Evolutionary conservation across 1,140 invertebrate genomes (phyloP).

Genomic region (Helicoverpa zea): DNA sequence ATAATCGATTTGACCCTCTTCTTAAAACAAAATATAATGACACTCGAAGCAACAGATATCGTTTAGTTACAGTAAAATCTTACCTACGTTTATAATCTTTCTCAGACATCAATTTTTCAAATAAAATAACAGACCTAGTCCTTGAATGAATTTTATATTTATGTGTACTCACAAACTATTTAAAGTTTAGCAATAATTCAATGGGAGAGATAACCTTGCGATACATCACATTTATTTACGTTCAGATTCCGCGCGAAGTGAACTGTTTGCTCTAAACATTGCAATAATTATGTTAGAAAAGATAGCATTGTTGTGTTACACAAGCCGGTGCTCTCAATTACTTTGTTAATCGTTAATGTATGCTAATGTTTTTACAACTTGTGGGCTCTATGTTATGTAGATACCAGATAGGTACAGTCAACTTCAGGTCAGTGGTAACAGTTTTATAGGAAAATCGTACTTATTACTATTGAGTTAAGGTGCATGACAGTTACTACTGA

Average conservation of each 20-base stretch:
- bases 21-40: too few species aligned
- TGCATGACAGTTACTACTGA: too few species aligned
- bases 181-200: slow-evolving; percentile 26
- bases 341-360: neutral
- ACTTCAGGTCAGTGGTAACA: too few species aligned
- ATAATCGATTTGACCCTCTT: too few species aligned
- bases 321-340: neutral
- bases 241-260: slow-evolving; percentile 12
- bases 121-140: neutral
- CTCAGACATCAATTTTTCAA: neutral
- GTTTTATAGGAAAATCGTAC: too few species aligned
- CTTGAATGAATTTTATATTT: neutral
- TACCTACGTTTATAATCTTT: too few species aligned
- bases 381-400: neutral
- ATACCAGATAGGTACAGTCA: neutral
- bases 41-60: too few species aligned
- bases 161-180: slow-evolving; percentile 9
- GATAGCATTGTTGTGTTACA: neutral
- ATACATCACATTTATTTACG: slow-evolving; percentile 18
- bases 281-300: neutral
- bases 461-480: too few species aligned
- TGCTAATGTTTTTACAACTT: too few species aligned
- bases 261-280: neutral
- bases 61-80: too few species aligned
- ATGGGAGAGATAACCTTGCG: neutral